These are phyloP conservation scores for Syndactyla subalaris DNA, from an alignment of 2,797 vertebrate genomes.

Conservation along the genomic window DNA sequence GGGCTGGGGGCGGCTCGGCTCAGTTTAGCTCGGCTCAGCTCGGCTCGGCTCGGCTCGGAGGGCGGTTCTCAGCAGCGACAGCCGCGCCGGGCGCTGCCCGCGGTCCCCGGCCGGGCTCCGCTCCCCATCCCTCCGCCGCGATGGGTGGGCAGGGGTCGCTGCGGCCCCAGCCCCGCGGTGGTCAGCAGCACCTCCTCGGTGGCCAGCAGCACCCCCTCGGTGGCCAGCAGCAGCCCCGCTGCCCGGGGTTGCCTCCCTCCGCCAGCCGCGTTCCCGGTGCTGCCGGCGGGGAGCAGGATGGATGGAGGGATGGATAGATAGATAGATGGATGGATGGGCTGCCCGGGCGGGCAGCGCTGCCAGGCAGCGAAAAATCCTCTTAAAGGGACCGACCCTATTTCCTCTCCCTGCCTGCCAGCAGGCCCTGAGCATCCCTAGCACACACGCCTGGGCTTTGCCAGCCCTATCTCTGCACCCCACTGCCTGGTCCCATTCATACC, in stretches of 20 bases:
- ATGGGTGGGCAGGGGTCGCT: not conserved
- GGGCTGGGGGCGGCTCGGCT: not conserved
- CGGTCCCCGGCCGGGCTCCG: not conserved
- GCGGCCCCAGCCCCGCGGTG: not conserved
- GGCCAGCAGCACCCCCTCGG: not conserved
- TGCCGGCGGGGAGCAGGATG: not conserved
- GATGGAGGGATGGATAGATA: not conserved
- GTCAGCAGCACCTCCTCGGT: not conserved
- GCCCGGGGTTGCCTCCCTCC: not conserved
- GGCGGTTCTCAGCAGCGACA: not conserved
- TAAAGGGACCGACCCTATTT: conserved; percentile 53
- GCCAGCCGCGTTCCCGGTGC: not conserved
- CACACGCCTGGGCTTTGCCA: not conserved
- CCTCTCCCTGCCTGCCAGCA: not conserved
- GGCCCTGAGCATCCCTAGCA: not conserved
- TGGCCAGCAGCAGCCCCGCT: not conserved
- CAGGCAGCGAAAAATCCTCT: conserved; percentile 36
- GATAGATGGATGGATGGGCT: not conserved
- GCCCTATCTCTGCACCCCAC: not conserved
- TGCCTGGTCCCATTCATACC: fast-evolving
- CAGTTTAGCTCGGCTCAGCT: not conserved
- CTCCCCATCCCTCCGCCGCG: not conserved
- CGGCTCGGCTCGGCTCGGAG: not conserved
- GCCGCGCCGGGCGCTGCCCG: not conserved
- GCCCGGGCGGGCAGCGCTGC: conserved; percentile 9